phyloP scores from a whole-genome alignment of 2,888 invertebrate genomes.

The Aethes cnicana region DNA sequence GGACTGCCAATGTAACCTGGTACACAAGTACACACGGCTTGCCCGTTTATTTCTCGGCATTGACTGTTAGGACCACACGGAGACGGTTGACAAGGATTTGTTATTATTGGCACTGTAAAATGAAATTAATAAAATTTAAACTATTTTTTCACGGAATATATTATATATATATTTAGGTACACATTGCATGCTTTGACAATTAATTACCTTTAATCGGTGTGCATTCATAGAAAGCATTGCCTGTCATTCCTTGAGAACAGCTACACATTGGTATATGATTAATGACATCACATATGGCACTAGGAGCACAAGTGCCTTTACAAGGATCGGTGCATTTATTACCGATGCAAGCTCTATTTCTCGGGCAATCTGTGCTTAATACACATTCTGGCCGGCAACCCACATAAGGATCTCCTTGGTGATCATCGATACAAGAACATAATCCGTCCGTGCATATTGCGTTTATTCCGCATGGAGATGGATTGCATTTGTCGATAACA shows the following conservation, averaged over 20 bases:
- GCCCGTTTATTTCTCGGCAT: slow-evolving; percentile 84
- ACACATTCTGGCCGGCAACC: slow-evolving; percentile 88
- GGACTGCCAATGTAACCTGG: slow-evolving; percentile 87
- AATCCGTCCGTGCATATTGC: slow-evolving; percentile 81
- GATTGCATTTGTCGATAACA: slow-evolving; percentile 76
- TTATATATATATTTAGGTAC: background rate
- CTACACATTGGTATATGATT: slow-evolving; percentile 88
- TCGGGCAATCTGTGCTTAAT: slow-evolving; percentile 84
- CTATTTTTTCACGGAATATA: background rate
- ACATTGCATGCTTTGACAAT: background rate
- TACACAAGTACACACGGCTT: slow-evolving; percentile 89
- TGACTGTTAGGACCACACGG: slow-evolving; percentile 91
- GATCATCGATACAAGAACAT: slow-evolving; percentile 84
- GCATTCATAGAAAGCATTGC: slow-evolving; percentile 86
- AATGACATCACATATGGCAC: slow-evolving; percentile 87
- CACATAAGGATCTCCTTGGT: slow-evolving; percentile 85
- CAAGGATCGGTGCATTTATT: slow-evolving; percentile 88
- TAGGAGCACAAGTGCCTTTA: slow-evolving; percentile 86
- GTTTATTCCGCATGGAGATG: slow-evolving; percentile 86
- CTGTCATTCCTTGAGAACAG: slow-evolving; percentile 86
- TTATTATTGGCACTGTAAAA: slow-evolving; percentile 60
- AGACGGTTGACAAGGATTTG: slow-evolving; percentile 86
- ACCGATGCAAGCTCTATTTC: slow-evolving; percentile 84
- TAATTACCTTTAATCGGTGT: slow-evolving; percentile 71
- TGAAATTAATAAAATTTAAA: background rate